A percentile compares a stretch with the other conserved stretches of the same genome.
Evolutionary conservation across 2,888 invertebrate genomes (phyloP).

Genomic region (Agrotis puta): DNA sequence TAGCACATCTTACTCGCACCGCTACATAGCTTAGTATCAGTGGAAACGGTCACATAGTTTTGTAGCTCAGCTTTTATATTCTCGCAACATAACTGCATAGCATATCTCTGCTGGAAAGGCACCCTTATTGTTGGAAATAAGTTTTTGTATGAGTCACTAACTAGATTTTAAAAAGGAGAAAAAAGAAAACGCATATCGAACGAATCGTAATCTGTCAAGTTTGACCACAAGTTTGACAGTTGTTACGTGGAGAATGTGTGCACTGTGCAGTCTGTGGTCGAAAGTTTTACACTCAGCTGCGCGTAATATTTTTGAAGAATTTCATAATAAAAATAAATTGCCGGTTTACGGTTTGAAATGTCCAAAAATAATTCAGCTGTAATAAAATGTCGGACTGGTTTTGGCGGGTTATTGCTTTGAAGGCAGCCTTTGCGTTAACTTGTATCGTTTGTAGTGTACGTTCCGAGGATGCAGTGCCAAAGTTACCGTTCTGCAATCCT

Average conservation of each 20-base stretch:
- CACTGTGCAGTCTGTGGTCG: conserved; percentile 63
- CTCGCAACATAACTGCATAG: too few species aligned
- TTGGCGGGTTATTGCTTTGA: conserved; percentile 85
- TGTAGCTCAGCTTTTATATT: too few species aligned
- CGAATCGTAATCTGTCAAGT: conserved; percentile 38
- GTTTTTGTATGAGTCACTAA: conserved; percentile 48
- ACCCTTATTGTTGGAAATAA: conserved; percentile 31
- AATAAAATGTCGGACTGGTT: conserved; percentile 88
- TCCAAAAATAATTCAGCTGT: conserved; percentile 81
- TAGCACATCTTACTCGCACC: too few species aligned
- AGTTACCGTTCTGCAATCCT: conserved; percentile 88
- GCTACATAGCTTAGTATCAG: too few species aligned
- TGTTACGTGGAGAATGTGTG: conserved; percentile 72
- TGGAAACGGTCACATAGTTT: too few species aligned
- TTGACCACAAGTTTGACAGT: conserved; percentile 59
- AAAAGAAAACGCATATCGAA: conserved; percentile 14
- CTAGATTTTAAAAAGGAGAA: conserved; percentile 4
- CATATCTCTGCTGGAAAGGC: too few species aligned
- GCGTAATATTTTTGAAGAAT: conserved; percentile 73
- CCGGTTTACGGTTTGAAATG: conserved; percentile 80
- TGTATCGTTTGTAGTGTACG: conserved; percentile 81
- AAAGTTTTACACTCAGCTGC: conserved; percentile 65
- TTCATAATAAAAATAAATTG: conserved; percentile 80
- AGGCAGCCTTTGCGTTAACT: conserved; percentile 80
- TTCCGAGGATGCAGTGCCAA: conserved; percentile 84